These are phyloP conservation scores for Porphyrio hochstetteri DNA, from an alignment of 2,113 vertebrate genomes.

Conservation along the genomic window DNA sequence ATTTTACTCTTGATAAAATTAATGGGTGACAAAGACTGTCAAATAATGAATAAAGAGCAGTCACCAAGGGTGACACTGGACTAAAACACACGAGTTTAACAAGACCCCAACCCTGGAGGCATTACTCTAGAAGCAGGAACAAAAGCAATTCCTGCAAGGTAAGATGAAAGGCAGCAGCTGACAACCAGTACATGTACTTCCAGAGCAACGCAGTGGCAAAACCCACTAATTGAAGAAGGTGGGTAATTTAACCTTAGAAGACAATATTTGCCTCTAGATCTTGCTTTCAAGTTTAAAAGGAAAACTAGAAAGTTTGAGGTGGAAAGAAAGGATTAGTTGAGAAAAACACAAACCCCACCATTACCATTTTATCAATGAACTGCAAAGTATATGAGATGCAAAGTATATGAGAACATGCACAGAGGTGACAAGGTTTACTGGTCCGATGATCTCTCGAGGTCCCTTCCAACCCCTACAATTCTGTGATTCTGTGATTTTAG, in stretches of 20 bases:
- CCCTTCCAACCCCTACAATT: no score
- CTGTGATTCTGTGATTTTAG: no score
- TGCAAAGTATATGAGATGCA: not conserved
- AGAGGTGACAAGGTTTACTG: not conserved
- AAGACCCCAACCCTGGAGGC: not conserved
- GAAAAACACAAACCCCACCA: not conserved
- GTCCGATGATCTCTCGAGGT: no score
- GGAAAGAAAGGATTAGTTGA: not conserved
- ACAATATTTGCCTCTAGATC: not conserved
- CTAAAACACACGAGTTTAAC: not conserved
- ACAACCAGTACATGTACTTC: not conserved
- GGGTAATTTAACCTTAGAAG: not conserved
- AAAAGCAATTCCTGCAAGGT: not conserved
- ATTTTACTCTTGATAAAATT: not conserved
- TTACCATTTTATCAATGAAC: not conserved
- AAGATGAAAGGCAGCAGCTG: not conserved
- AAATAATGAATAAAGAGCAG: not conserved
- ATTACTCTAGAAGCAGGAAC: not conserved
- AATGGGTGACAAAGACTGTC: not conserved
- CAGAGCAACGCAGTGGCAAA: not conserved
- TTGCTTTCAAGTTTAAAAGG: not conserved
- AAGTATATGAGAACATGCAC: not conserved
- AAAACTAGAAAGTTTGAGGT: not conserved
- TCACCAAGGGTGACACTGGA: not conserved
- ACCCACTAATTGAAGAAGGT: not conserved